Conservation (phyloP, 2,797 vertebrate genomes). For the Karalla daura region DNA sequence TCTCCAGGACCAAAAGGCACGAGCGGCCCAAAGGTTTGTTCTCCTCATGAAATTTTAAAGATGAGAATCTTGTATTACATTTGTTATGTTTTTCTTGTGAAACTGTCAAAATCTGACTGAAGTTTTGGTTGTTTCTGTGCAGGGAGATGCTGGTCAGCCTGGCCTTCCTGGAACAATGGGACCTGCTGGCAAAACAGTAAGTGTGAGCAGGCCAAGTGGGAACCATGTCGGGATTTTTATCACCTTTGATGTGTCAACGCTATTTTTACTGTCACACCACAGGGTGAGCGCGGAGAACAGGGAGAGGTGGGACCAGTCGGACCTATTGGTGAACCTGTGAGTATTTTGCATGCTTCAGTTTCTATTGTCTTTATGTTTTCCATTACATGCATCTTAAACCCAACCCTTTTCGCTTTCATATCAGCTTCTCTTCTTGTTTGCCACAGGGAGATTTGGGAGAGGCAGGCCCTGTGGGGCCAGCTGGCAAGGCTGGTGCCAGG, state of each 20-base stretch:
- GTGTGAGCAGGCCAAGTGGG: constrained; percentile 45
- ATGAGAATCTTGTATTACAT: neutral
- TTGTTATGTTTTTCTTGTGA: neutral
- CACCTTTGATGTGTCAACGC: constrained; percentile 19
- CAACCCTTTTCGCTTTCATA: constrained; percentile 7
- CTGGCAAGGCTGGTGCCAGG: constrained; percentile 89
- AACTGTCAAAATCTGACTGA: constrained; percentile 11
- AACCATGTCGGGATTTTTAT: constrained; percentile 1
- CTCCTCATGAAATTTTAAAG: neutral
- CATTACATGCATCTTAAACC: neutral
- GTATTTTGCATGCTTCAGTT: constrained; percentile 62
- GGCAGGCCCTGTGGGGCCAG: constrained; percentile 86
- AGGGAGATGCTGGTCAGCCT: constrained; percentile 88
- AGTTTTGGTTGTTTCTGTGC: constrained; percentile 28
- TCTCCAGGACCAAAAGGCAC: constrained; percentile 89
- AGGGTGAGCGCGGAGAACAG: constrained; percentile 93
- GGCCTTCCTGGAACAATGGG: constrained; percentile 92
- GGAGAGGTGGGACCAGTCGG: constrained; percentile 91
- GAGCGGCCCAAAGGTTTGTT: constrained; percentile 90
- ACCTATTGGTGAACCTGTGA: constrained; percentile 90
- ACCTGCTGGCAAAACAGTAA: constrained; percentile 92
- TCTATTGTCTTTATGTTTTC: neutral
- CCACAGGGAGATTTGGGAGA: constrained; percentile 89
- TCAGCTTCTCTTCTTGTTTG: constrained; percentile 18
- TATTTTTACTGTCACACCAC: constrained; percentile 42